A percentile compares a stretch with the other conserved stretches of the same genome.
Conservation (phyloP, 2,888 invertebrate species). For the Cheilosia vulpina region DNA sequence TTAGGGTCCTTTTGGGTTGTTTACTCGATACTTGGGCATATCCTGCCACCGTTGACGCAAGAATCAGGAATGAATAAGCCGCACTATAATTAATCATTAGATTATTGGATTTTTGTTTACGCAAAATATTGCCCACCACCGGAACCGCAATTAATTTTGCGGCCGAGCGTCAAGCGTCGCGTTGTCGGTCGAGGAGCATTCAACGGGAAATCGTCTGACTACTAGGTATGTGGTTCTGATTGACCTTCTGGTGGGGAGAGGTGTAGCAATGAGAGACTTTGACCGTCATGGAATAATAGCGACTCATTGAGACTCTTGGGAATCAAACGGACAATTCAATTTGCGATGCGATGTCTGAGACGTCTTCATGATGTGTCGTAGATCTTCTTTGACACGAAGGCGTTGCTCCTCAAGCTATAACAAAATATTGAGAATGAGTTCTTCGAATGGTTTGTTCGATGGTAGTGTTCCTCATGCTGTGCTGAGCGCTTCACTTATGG, state of each 20-base stretch:
- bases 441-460: no score
- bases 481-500: no score
- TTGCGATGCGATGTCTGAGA: no score
- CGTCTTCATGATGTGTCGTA: no score
- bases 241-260: no score
- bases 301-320: no score
- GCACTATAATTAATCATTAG: slow-evolving; percentile 71
- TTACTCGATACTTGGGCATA: slow-evolving; percentile 33
- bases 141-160: slow-evolving; percentile 52
- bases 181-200: slow-evolving; percentile 25
- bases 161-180: neutral
- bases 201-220: slow-evolving; percentile 33
- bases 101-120: slow-evolving; percentile 71
- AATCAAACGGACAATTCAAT: no score
- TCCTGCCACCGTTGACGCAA: slow-evolving; percentile 52
- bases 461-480: no score
- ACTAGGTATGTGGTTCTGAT: neutral
- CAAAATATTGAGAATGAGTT: no score
- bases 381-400: no score
- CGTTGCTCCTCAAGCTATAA: no score
- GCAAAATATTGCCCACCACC: slow-evolving; percentile 27
- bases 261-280: neutral
- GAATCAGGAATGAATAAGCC: slow-evolving; percentile 67
- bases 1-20: slow-evolving; percentile 47
- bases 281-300: neutral